phyloP scores from a whole-genome alignment of 2,888 invertebrate genomes.

The Athalia rosae region DNA sequence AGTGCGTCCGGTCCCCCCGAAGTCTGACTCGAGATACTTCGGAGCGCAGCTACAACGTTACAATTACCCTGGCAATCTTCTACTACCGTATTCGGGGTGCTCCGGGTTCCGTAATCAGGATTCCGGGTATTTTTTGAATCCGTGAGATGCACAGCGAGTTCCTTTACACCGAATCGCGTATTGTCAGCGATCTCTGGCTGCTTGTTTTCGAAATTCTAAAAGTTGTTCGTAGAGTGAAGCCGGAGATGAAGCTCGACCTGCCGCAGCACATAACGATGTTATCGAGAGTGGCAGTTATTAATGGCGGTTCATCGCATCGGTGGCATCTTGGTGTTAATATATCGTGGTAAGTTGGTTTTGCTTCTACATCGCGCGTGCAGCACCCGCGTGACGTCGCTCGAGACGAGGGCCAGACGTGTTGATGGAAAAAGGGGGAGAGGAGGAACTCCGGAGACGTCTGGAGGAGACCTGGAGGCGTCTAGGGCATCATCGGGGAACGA shows the following conservation, averaged over 20 bases:
- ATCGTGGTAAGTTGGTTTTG: slow-evolving; percentile 31
- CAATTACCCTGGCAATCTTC: too few relatives aligned
- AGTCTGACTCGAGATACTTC: too few relatives aligned
- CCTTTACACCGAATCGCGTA: too few relatives aligned
- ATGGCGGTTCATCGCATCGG: slow-evolving; percentile 29
- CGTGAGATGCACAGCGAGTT: too few relatives aligned
- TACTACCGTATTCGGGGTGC: too few relatives aligned
- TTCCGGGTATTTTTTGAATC: too few relatives aligned
- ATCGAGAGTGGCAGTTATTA: slow-evolving; percentile 38
- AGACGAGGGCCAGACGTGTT: slow-evolving; percentile 36
- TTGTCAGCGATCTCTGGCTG: too few relatives aligned
- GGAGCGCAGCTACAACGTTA: too few relatives aligned
- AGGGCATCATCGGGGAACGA: neutral
- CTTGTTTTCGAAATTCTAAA: too few relatives aligned
- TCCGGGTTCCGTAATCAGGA: too few relatives aligned
- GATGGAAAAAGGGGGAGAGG: neutral
- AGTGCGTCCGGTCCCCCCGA: too few relatives aligned
- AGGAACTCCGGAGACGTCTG: neutral
- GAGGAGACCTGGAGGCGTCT: slow-evolving; percentile 9
- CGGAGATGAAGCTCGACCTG: neutral
- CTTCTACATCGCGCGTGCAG: slow-evolving; percentile 15
- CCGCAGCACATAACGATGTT: slow-evolving; percentile 1
- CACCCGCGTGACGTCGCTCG: neutral
- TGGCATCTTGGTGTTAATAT: slow-evolving; percentile 22
- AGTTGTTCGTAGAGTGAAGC: too few relatives aligned